phyloP scores from a whole-genome alignment of 1,140 invertebrate species.

The Heliconius himera region DNA sequence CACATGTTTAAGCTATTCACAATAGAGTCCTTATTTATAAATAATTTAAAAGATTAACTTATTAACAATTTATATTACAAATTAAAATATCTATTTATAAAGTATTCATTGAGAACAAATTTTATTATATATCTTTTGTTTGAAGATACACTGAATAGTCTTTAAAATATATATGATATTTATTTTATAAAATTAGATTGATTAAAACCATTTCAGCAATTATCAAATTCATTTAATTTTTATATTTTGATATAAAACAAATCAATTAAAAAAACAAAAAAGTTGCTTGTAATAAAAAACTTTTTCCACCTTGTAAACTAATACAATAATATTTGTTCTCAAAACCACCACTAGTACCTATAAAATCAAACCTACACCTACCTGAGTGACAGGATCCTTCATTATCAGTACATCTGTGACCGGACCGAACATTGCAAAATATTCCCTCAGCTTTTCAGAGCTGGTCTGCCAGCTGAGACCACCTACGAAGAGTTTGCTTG shows the following conservation, averaged over 20 bases:
- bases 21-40: not conserved
- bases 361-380: conserved; percentile 58
- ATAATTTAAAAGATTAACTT: not conserved
- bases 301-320: not conserved
- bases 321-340: not conserved
- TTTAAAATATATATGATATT: not conserved
- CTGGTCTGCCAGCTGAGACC: conserved; percentile 96
- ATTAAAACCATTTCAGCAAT: no score
- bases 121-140: not conserved
- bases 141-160: not conserved
- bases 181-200: not conserved
- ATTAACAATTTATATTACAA: not conserved
- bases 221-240: no score
- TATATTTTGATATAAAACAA: no score
- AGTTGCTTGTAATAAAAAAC: not conserved
- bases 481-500: conserved; percentile 94
- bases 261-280: no score
- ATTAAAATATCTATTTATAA: not conserved
- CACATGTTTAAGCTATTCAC: not conserved
- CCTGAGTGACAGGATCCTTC: conserved; percentile 97
- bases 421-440: conserved; percentile 95
- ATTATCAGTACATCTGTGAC: conserved; percentile 96
- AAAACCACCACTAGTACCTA: not conserved
- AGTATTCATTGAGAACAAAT: not conserved
- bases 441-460: conserved; percentile 93